Base-by-base conservation (phyloP, 2,797 vertebrate species). In the Hypotaenidia okinawae region DNA sequence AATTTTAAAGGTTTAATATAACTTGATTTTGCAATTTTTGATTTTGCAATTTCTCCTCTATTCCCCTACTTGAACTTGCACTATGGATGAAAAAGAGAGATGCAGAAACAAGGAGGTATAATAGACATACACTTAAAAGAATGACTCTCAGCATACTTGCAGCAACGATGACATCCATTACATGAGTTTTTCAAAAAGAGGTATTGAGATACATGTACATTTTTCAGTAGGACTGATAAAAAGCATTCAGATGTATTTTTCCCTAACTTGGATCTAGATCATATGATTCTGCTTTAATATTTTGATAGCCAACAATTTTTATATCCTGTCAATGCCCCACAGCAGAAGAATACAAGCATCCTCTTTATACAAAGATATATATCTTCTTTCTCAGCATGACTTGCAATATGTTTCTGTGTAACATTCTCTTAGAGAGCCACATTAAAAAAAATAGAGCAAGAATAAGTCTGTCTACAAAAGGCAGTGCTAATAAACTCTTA, bases 81-180 rank as follows among this genome's bases (percentile, higher is more conserved):
- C 41, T 21, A 16, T 24, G 15, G 25, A 74, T 47, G 30, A 91
- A 41, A 10, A 41, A 41, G 25, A 62, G 22, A 85, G 37, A 62
- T 41, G 47, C 2, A 63, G 11, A 76, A 85, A 55, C 4, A 11
- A 47, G 4, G 17, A 79, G 6, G 27, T 63, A 10, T 17, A 63
- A 75, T 0, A 83, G 66, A 51, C 5, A 7, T 22, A 35, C 49
- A 70, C 7, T 62, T 52, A 75, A 87, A 47, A 70, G 16, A 82
- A 59, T 25, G 14, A 89, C 51, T 17, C 13, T 61, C 35, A 16
- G 21, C 25, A 18, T 24, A 69, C 19, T 87, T 84, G 7, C 4
- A 22, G 41, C 13, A 73, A 39, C 5, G 22, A 55, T 4, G 0
- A 54, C 10, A 49, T 22, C 0, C 1, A 22, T 27, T 22, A 52